Evolutionary conservation across 2,888 invertebrate species (phyloP), one percentile per base, ranked within the genome.

Genomic region (Lucinisca nassula): DNA sequence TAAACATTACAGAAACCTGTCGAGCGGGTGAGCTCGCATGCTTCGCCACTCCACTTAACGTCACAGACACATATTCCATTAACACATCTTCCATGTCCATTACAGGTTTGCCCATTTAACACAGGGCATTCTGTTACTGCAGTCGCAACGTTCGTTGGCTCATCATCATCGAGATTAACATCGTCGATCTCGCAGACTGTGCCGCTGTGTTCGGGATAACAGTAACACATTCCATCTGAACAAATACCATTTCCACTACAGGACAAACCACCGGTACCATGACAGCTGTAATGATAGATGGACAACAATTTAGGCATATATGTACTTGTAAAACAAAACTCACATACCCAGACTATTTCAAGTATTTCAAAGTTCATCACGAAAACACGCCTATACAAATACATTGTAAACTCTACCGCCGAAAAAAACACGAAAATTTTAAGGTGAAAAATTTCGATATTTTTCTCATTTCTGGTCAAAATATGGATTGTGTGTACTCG

Each of bases 1-100:
- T 88, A 84, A 21, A 83, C 79, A 10, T 49, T 51, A 61, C 88
- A 88, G 58, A 88, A 88, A 12, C 85, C 85, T 24, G 32, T 12
- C n/a, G 30, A 32, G 2, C 12, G 37, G 35, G n/a, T 27, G 8
- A 1, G 2, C 27, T 58, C 58, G 14, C 58, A 58, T 14, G 58
- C 24, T 58, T 58, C 27, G 10, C 58, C 58, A 27, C 58, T 27
- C 58, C 58, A 58, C 6, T 24, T 8, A 4, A n/a, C 3, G 24
- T 81, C 72, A 38, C 88, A 88, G 0, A 78, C 38, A 76, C 88
- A 88, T 12, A 12, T 27, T 1, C 85, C 84, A 21, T 78, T 32
- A 2, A 78, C 67, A 73, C 88, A 88, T 0, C 30, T 24, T 1
- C 88, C 88, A 45, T 84, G 80, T 21, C 88, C 84, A 35, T 78